Conservation (phyloP, 1,140 invertebrate genomes). For the Pectinophora gossypiella region DNA sequence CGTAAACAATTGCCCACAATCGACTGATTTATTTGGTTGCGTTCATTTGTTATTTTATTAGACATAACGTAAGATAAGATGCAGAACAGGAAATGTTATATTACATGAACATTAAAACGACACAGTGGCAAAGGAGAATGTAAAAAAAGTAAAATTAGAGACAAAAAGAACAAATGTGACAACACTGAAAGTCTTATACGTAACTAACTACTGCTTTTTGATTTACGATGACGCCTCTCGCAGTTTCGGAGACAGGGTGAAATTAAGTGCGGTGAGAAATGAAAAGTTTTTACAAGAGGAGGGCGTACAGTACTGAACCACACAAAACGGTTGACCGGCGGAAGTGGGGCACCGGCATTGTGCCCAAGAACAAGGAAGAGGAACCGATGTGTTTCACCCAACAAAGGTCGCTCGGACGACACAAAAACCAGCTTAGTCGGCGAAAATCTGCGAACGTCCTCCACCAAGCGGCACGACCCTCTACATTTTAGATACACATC, state of each 20-base stretch:
- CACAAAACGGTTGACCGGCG: constrained; percentile 17
- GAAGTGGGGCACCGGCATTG: constrained; percentile 31
- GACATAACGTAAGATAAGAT: too few relatives aligned
- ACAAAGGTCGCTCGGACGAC: constrained; percentile 36
- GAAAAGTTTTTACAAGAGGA: background rate
- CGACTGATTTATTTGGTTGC: too few relatives aligned
- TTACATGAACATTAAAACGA: too few relatives aligned
- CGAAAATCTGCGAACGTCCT: constrained; percentile 12
- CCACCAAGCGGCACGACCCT: background rate
- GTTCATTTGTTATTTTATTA: too few relatives aligned
- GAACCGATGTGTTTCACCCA: constrained; percentile 44
- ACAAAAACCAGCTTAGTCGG: constrained; percentile 33
- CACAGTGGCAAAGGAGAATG: too few relatives aligned
- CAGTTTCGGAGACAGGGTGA: background rate
- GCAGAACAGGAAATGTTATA: too few relatives aligned
- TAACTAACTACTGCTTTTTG: background rate
- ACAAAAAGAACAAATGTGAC: background rate
- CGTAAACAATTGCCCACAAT: too few relatives aligned
- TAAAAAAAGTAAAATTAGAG: background rate
- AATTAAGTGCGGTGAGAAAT: background rate
- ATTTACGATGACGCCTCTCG: background rate
- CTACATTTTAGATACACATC: background rate
- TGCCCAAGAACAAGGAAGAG: constrained; percentile 43
- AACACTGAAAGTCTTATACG: background rate
- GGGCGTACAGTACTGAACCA: background rate